Evolutionary conservation across 2,888 invertebrate species (phyloP), one percentile per base, ranked within the genome.

Genomic region (Halictus quadricinctus): DNA sequence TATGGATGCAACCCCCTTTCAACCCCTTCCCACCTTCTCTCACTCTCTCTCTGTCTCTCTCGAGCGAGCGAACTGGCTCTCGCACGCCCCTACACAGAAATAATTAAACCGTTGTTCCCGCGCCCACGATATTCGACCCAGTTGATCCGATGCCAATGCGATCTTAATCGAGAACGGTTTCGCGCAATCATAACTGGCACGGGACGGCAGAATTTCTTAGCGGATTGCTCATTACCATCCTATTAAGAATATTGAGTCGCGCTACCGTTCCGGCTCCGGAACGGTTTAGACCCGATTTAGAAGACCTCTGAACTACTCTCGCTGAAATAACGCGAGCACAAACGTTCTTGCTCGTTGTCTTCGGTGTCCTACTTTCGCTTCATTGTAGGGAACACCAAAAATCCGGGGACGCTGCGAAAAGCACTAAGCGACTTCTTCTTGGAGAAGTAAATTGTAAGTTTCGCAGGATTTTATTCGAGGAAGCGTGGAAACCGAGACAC

Each of bases 31-130:
- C 4, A 36, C 64, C 48, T 8, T 10, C 6, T 21, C 54, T 8
- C 54, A 2, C 50, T 15, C 50, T 18, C 21, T 18, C 21, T 18
- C 50, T 1, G 6, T 7, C 50, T 21, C 18, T 21, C 7, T 7
- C 2, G 36, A 36, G 36, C 10, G n/a, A n/a, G 12, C 4, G 12
- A 64, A 29, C 72, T 12, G 25, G 25, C 36, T 13, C 58, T 64
- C 29, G 64, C 64, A 29, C 64, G 64, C 73, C 69, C n/a, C 46
- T 73, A 41, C 48, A 13, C 76, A 80, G 80, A 84, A 84, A 85
- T 85, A 85, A 84, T 84, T 84, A 79, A 83, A 76, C 84, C 41
- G 79, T 72, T 72, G 46, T 21, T 25, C 29, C 48, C 73, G 72
- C 75, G 46, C 13, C 84, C 46, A 72, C 50, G 78, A 78, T 66